Conservation (phyloP, 2,113 vertebrate species). For the Meleagris gallopavo region DNA sequence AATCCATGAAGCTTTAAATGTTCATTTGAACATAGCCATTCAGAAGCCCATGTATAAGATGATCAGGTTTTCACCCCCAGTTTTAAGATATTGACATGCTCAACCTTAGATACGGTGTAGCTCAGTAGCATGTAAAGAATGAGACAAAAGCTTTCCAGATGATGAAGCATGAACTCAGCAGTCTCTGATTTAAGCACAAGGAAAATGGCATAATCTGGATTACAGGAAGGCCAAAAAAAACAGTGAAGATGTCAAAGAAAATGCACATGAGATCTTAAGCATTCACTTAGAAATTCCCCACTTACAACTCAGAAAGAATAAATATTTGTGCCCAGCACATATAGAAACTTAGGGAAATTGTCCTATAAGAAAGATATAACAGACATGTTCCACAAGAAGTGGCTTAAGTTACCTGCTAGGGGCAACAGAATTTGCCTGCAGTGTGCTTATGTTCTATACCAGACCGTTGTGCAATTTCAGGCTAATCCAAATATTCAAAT, state of each 20-base stretch:
- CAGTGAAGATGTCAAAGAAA: not conserved
- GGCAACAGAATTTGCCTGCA: not conserved
- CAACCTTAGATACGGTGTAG: not conserved
- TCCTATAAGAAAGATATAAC: not conserved
- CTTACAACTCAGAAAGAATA: not conserved
- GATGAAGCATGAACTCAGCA: not conserved
- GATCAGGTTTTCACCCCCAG: not conserved
- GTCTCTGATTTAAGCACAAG: not conserved
- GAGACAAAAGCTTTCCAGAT: not conserved
- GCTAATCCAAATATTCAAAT: constrained; percentile 35
- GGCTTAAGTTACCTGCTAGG: not conserved
- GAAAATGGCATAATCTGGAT: not conserved
- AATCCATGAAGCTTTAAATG: not conserved
- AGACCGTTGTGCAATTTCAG: constrained; percentile 15
- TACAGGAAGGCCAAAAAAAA: not conserved
- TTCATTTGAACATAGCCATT: not conserved
- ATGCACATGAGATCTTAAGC: not conserved
- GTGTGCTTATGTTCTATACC: not conserved
- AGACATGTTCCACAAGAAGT: not conserved
- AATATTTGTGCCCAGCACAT: not conserved
- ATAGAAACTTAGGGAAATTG: not conserved
- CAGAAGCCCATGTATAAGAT: not conserved
- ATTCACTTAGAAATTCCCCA: not conserved
- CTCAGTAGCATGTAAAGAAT: not conserved
- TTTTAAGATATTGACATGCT: not conserved